Conservation (phyloP, 2,888 invertebrate species). For the Azorinus chamasolen region DNA sequence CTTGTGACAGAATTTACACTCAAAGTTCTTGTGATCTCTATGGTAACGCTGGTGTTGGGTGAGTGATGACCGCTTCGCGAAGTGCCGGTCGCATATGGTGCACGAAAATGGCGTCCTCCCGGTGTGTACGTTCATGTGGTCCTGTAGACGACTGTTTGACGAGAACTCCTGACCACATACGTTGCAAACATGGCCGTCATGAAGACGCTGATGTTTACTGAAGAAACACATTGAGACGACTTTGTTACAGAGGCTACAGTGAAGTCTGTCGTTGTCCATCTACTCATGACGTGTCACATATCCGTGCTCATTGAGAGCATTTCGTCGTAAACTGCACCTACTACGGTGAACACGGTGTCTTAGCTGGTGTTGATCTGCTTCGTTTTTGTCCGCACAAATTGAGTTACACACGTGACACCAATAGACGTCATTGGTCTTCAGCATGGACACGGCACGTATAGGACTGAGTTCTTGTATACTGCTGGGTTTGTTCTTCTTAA, state of each 20-base stretch:
- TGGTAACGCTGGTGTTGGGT: constrained; percentile 59
- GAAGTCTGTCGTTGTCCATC: constrained; percentile 26
- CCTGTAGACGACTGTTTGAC: constrained; percentile 56
- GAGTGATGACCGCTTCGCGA: constrained; percentile 49
- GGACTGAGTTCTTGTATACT: no score
- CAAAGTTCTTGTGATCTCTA: constrained; percentile 40
- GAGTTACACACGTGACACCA: background rate
- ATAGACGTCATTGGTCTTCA: background rate
- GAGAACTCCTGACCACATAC: constrained; percentile 56
- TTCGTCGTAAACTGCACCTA: constrained; percentile 31
- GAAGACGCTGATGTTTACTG: constrained; percentile 51
- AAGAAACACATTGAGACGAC: constrained; percentile 51
- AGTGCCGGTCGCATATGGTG: constrained; percentile 43
- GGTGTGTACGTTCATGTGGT: constrained; percentile 51
- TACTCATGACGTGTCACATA: constrained; percentile 40
- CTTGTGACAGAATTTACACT: constrained; percentile 45
- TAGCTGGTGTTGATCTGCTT: no score
- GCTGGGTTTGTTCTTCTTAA: no score
- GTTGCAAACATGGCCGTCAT: constrained; percentile 52
- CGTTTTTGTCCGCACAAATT: no score
- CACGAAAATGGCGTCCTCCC: constrained; percentile 40
- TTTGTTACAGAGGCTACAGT: constrained; percentile 55
- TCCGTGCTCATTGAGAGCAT: constrained; percentile 31
- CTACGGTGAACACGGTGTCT: no score
- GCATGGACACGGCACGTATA: no score